Evolutionary conservation across 2,888 invertebrate species (phyloP), one percentile per base, ranked within the genome.

Genomic region (Druceiella hillmani): DNA sequence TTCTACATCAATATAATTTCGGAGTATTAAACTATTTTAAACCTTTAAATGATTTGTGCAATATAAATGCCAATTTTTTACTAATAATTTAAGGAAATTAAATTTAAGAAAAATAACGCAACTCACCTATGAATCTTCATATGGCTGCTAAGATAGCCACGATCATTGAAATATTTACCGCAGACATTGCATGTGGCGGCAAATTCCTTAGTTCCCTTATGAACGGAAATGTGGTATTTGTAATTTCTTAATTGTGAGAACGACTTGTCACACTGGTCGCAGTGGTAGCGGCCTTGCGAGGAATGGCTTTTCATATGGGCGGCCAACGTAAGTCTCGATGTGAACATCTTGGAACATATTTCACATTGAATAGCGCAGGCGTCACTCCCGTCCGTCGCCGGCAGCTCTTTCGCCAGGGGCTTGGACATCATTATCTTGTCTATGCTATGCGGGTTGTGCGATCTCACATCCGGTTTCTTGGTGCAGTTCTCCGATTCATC

Each of bases 231-330:
- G 58, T 89, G 88, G 56, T 89, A 89, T 62, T 87, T 87, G 62
- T 81, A 89, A 63, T 89, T 89, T 26, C 88, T 74, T 35, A 88
- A 65, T 57, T 89, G 88, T 1, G 87, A 87, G 61, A 89, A 89
- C 26, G 81, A 79, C 58, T 88, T 88, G 32, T 80, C 81, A 55
- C 88, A 89, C 48, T 87, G 86, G 13, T 69, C 66, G 57, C 88
- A 88, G 2, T 7, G n/a, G 6, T 46, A 46, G 3, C 47, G 33
- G 7, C 44, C 43, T 3, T 43, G 31, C 6, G 42, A 26, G 4
- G 33, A 32, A 20, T 44, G 44, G 11, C 38, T 36, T 22, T 35
- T 33, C 20, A 25, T 31, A 43, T 64, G 64, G 4, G 42, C 40
- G 9, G 52, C 47, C 11, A 64, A 45, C 2, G 52, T 43, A 11